These are phyloP conservation scores for Sminthopsis crassicaudata DNA, from an alignment of 2,113 vertebrate genomes.

Conservation along the genomic window DNA sequence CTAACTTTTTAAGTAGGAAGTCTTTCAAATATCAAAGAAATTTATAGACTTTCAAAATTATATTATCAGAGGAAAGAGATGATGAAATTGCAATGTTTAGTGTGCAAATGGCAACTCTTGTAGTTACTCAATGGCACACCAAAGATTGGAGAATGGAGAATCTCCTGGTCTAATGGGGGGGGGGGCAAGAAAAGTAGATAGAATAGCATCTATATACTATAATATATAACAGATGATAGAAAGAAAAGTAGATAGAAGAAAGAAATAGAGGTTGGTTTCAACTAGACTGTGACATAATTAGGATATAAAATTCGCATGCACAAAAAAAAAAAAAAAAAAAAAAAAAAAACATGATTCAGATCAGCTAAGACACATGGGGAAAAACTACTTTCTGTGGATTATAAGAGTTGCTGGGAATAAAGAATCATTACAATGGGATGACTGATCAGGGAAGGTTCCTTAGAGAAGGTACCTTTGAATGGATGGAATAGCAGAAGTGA, in stretches of 20 bases:
- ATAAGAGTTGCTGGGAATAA: not conserved
- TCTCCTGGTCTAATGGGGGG: not conserved
- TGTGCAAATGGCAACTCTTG: not conserved
- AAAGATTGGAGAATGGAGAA: not conserved
- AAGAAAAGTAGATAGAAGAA: not conserved
- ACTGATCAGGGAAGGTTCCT: not conserved
- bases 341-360: not conserved
- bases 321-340: too few relatives aligned
- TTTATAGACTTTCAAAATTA: not conserved
- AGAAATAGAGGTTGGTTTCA: not conserved
- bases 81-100: not conserved
- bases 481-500: not conserved
- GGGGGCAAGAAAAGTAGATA: not conserved
- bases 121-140: not conserved
- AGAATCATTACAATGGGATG: rapidly evolving
- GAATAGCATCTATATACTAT: not conserved
- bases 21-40: not conserved
- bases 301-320: not conserved
- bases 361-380: not conserved
- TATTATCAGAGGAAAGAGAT: not conserved
- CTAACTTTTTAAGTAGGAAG: not conserved
- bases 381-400: rapidly evolving
- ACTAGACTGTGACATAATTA: rapidly evolving
- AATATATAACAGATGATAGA: too few relatives aligned
- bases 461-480: not conserved